Evolutionary conservation across 1,140 invertebrate species (phyloP), one percentile per base, ranked within the genome.

Genomic region (Scylla paramamosain): DNA sequence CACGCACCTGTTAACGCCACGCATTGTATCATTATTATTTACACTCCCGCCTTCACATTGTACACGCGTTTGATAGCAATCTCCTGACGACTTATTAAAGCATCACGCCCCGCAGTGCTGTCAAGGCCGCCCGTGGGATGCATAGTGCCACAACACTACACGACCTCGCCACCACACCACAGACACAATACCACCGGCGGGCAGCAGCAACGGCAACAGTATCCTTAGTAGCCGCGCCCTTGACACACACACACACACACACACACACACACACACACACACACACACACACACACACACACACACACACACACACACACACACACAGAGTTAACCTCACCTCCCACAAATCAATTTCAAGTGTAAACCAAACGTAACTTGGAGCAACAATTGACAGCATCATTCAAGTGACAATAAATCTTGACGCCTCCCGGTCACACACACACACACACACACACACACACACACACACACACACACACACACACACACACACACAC

Each of bases 221-320:
- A 39, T 39, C 39, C 39, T 39, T 39, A 39, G 39, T 39, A 6
- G 52, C 52, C 52, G 52, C 52, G 52, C 52, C 52, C 20, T 59
- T 16, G 2, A 59, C 52, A 59, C 52, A 59, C 67, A 77, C 67
- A 77, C 67, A 77, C 67, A 77, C 67, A 77, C 67, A 77, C 67
- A 77, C 67, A 77, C 16, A 77, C 52, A 59, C 52, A 59, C 52
- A 59, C 67, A 77, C 67, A 77, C 67, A 77, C 67, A 77, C 67
- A 77, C 67, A 77, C 67, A 77, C 67, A 77, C 16, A 77, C 52
- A 59, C 52, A 59, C 52, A 59, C 67, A 77, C 67, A 77, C 67
- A 77, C 67, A 77, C 52, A 59, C 52, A 59, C 52, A 59, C 67
- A 77, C 67, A 77, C 67, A 77, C 67, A 77, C 67, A 77, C 67